These are phyloP conservation scores for Lacanobia wlatinum DNA, from an alignment of 2,888 invertebrate species.

Conservation along the genomic window DNA sequence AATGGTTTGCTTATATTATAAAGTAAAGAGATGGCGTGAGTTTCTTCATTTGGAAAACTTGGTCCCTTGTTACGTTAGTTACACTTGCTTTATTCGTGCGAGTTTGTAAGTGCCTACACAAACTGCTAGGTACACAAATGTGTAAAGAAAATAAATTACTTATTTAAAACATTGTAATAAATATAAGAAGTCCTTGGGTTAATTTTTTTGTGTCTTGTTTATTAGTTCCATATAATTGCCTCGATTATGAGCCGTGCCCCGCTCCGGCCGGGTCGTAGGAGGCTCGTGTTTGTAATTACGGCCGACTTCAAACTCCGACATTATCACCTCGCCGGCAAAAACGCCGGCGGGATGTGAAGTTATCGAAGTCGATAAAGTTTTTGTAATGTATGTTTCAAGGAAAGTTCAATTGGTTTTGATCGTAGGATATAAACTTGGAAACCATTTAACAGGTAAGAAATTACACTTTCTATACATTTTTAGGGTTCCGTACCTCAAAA, in stretches of 20 bases:
- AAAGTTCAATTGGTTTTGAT: conserved; percentile 31
- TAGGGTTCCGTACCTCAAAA: too few relatives aligned
- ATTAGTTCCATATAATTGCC: conserved; percentile 86
- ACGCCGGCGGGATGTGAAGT: conserved; percentile 47
- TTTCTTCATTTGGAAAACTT: conserved; percentile 75
- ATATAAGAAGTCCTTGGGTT: conserved; percentile 53
- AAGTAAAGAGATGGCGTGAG: conserved; percentile 77
- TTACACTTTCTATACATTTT: too few relatives aligned
- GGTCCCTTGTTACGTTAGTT: conserved; percentile 52
- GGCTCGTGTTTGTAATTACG: conserved; percentile 79
- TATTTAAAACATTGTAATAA: not conserved
- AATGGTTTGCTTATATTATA: too few relatives aligned
- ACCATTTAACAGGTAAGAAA: not conserved
- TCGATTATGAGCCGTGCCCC: conserved; percentile 76
- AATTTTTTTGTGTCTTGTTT: conserved; percentile 77
- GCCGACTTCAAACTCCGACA: conserved; percentile 83
- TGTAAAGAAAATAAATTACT: not conserved
- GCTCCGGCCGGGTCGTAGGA: conserved; percentile 52
- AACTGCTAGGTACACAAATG: not conserved
- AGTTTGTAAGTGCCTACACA: not conserved
- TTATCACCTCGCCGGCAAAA: conserved; percentile 80
- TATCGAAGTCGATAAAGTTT: conserved; percentile 64
- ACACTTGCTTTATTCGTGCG: conserved; percentile 42
- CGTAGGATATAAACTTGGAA: not conserved
- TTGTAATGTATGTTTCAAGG: not conserved